These are phyloP conservation scores for Turritopsis dohrnii DNA, from an alignment of 30 jellyfish, hydroid and myxozoan species.

Conservation along the genomic window DNA sequence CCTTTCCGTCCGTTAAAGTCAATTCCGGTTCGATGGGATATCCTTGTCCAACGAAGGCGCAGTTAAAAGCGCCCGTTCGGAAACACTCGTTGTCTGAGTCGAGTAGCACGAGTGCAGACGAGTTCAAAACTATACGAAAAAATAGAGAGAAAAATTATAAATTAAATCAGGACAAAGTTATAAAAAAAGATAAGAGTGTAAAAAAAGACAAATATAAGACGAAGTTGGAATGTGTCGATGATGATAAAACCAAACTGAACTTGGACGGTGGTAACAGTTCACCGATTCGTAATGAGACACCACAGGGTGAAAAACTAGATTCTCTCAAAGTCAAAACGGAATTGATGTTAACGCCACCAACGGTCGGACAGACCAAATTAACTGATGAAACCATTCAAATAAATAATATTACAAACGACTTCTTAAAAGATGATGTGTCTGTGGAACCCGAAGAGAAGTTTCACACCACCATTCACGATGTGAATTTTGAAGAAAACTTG, in stretches of 20 bases:
- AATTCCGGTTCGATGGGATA: conserved; percentile 31
- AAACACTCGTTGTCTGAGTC: conserved; percentile 9
- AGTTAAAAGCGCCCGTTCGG: conserved; percentile 25
- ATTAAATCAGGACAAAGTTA: neutral
- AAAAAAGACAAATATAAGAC: neutral
- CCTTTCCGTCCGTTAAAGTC: conserved; percentile 22
- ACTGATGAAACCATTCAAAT: too few species aligned
- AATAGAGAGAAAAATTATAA: neutral
- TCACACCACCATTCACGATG: neutral
- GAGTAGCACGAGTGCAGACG: conserved; percentile 11
- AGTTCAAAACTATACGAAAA: neutral
- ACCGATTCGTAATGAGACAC: neutral
- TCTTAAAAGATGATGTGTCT: neutral
- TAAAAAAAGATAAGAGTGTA: neutral
- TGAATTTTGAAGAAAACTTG: neutral
- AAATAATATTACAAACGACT: neutral
- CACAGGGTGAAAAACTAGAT: neutral
- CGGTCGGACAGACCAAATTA: neutral
- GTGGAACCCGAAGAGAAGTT: neutral
- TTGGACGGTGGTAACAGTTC: neutral
- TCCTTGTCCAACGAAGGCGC: conserved; percentile 21
- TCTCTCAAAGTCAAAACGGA: neutral
- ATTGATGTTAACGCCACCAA: neutral
- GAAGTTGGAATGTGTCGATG: neutral
- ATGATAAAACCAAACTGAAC: neutral